Evolutionary conservation across 1,140 invertebrate species (phyloP).

Genomic region (Hirudo medicinalis): DNA sequence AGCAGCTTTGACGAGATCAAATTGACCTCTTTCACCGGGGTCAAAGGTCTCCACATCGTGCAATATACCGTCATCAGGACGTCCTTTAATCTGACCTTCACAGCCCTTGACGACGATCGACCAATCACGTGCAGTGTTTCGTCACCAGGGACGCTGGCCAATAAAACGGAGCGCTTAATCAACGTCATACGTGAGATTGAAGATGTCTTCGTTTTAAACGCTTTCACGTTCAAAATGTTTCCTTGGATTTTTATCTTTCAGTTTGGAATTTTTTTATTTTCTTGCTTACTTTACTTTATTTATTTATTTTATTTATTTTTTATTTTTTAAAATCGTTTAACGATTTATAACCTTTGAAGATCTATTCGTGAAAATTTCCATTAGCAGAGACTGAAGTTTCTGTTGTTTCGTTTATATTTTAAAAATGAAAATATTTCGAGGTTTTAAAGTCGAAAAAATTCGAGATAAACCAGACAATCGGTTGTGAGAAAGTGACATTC

Average conservation of each 20-base stretch:
- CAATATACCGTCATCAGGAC: slow-evolving; percentile 5
- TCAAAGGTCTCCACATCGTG: background rate
- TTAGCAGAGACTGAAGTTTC: too few species aligned
- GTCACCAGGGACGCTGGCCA: background rate
- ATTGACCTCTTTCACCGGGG: background rate
- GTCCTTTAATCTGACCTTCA: slow-evolving; percentile 3
- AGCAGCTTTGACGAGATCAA: slow-evolving; percentile 3
- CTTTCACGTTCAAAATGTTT: background rate
- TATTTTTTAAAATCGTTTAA: too few species aligned
- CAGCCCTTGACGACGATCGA: background rate
- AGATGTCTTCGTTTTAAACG: background rate
- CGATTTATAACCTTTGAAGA: too few species aligned
- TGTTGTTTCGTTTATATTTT: too few species aligned
- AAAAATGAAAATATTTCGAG: too few species aligned
- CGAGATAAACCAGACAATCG: too few species aligned
- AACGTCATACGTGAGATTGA: slow-evolving; percentile 1
- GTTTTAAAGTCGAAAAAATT: too few species aligned
- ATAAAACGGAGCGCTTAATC: background rate
- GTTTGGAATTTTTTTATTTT: too few species aligned
- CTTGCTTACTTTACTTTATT: too few species aligned
- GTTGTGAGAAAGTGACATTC: too few species aligned
- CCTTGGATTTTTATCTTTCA: background rate
- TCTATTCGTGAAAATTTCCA: too few species aligned
- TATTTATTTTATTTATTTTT: too few species aligned
- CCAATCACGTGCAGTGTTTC: background rate